Evolutionary conservation across 1,140 invertebrate species (phyloP).

Genomic region (Papilio xuthus): DNA sequence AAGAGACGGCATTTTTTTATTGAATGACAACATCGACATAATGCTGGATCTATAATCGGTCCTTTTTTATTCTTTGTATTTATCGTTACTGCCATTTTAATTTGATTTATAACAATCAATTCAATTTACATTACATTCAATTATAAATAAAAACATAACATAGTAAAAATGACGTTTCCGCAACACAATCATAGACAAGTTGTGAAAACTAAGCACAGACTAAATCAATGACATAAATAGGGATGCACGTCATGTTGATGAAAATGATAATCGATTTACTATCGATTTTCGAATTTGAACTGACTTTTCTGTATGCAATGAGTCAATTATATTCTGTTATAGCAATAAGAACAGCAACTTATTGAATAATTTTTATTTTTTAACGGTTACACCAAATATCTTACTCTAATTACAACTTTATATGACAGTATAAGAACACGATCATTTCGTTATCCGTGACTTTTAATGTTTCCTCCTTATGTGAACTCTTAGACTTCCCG

Average conservation of each 20-base stretch:
- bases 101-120: neutral
- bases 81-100: constrained; percentile 41
- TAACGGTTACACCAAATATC: too few relatives aligned
- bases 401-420: too few relatives aligned
- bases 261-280: neutral
- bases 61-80: constrained; percentile 54
- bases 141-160: neutral
- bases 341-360: too few relatives aligned
- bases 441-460: neutral
- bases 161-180: neutral
- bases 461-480: constrained; percentile 49
- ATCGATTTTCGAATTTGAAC: too few relatives aligned
- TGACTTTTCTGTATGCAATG: too few relatives aligned
- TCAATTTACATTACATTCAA: neutral
- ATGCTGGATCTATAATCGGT: constrained; percentile 62
- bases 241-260: neutral
- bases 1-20: constrained; percentile 69
- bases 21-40: constrained; percentile 68
- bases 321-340: too few relatives aligned
- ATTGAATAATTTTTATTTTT: too few relatives aligned
- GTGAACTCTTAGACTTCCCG: constrained; percentile 56
- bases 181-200: neutral
- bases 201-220: neutral
- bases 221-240: neutral
- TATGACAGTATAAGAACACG: neutral